These are phyloP conservation scores for Tipula helvola DNA, from an alignment of 2,888 invertebrate genomes.

Conservation along the genomic window DNA sequence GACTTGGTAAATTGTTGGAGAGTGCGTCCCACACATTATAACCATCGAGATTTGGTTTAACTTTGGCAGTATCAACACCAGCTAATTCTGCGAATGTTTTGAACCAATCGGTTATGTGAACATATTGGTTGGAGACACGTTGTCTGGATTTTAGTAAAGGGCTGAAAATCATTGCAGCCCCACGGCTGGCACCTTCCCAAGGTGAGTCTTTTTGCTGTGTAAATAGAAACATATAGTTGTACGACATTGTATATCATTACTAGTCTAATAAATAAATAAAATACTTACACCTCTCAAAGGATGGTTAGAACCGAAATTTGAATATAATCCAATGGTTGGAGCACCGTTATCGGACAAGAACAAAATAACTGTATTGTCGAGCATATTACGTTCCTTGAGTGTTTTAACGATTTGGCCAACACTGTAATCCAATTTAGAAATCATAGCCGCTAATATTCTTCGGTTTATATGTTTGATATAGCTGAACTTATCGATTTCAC, in stretches of 20 bases:
- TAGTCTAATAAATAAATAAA: too few relatives aligned
- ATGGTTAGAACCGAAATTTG: too few relatives aligned
- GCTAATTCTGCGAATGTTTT: slow-evolving; percentile 37
- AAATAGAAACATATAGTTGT: too few relatives aligned
- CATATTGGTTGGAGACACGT: too few relatives aligned
- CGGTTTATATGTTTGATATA: slow-evolving; percentile 54
- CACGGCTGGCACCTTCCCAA: too few relatives aligned
- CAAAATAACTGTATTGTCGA: slow-evolving; percentile 69
- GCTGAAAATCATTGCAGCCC: too few relatives aligned
- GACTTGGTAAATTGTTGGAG: slow-evolving; percentile 31
- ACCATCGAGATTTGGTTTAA: slow-evolving; percentile 45
- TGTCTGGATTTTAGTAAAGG: too few relatives aligned
- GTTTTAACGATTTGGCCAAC: slow-evolving; percentile 63
- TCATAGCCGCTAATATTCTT: slow-evolving; percentile 65
- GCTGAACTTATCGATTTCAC: slow-evolving; percentile 51
- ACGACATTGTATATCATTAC: too few relatives aligned
- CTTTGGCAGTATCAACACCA: slow-evolving; percentile 20
- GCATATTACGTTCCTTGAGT: slow-evolving; percentile 49
- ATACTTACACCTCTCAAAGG: too few relatives aligned
- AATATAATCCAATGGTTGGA: slow-evolving; percentile 55
- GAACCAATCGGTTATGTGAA: too few relatives aligned
- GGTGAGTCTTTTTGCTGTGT: too few relatives aligned
- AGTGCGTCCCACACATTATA: slow-evolving; percentile 56
- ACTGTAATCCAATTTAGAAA: slow-evolving; percentile 71
- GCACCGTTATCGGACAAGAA: slow-evolving; percentile 86